Evolutionary conservation across 1,140 invertebrate species (phyloP).

Genomic region (Leguminivora glycinivorella): DNA sequence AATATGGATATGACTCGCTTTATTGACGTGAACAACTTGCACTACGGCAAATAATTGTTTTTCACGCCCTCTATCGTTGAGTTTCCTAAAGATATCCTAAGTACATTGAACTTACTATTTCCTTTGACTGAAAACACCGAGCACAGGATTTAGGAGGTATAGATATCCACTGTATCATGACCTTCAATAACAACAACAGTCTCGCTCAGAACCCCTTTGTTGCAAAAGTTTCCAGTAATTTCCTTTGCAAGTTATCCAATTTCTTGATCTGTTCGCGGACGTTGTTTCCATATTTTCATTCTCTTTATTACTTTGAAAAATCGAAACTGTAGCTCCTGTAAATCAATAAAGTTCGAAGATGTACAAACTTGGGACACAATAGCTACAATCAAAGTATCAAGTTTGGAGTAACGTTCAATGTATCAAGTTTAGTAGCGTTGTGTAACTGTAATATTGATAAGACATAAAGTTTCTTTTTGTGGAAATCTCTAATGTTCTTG

Average conservation of each 20-base stretch:
- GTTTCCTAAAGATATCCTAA: too few species aligned
- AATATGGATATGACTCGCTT: too few species aligned
- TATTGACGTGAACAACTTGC: too few species aligned
- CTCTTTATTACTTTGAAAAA: not conserved
- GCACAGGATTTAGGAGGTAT: too few species aligned
- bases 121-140: too few species aligned
- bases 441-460: too few species aligned
- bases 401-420: not conserved
- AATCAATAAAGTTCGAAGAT: not conserved
- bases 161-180: not conserved
- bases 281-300: not conserved
- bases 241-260: not conserved
- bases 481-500: too few species aligned
- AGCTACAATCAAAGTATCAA: not conserved
- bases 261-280: not conserved
- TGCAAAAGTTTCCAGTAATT: conserved; percentile 1
- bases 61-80: too few species aligned
- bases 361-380: not conserved
- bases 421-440: too few species aligned
- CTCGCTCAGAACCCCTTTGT: not conserved
- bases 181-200: not conserved
- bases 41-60: too few species aligned
- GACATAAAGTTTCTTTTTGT: too few species aligned
- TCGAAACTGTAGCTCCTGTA: conserved; percentile 1
- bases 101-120: too few species aligned